Percentiles rank a stretch among this genome's conserved stretches.
These are phyloP conservation scores for Anoplophora glabripennis DNA, from an alignment of 1,140 invertebrate species.

Conservation along the genomic window DNA sequence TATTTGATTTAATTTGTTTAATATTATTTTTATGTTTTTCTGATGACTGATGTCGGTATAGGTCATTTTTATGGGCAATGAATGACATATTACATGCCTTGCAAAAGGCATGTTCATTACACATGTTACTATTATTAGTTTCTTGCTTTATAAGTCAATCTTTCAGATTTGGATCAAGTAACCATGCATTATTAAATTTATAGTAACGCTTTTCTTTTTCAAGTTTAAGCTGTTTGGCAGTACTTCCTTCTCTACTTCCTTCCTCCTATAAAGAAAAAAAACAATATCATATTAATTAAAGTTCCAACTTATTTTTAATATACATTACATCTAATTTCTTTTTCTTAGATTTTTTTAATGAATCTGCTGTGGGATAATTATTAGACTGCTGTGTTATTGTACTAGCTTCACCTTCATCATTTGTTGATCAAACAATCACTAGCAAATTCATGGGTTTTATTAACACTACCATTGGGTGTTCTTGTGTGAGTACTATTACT, in stretches of 20 bases:
- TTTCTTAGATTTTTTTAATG: too few relatives aligned
- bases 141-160: not conserved
- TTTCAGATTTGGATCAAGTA: not conserved
- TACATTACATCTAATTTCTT: too few relatives aligned
- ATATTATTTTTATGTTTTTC: slow-evolving; percentile 1
- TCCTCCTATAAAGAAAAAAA: not conserved
- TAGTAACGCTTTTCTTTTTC: not conserved
- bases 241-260: not conserved
- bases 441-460: too few relatives aligned
- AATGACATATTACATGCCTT: not conserved
- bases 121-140: not conserved
- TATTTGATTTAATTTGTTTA: not conserved
- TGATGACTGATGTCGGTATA: not conserved
- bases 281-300: too few relatives aligned
- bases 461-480: too few relatives aligned
- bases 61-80: not conserved
- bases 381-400: too few relatives aligned
- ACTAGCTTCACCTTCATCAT: too few relatives aligned
- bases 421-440: too few relatives aligned
- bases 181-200: slow-evolving; percentile 1
- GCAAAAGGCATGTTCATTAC: not conserved
- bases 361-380: too few relatives aligned
- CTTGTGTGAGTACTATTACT: too few relatives aligned
- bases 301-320: too few relatives aligned
- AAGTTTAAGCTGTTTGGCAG: not conserved